These are phyloP conservation scores for Elgonia sp. DNA, from an alignment of 2,888 invertebrate genomes.

Conservation along the genomic window DNA sequence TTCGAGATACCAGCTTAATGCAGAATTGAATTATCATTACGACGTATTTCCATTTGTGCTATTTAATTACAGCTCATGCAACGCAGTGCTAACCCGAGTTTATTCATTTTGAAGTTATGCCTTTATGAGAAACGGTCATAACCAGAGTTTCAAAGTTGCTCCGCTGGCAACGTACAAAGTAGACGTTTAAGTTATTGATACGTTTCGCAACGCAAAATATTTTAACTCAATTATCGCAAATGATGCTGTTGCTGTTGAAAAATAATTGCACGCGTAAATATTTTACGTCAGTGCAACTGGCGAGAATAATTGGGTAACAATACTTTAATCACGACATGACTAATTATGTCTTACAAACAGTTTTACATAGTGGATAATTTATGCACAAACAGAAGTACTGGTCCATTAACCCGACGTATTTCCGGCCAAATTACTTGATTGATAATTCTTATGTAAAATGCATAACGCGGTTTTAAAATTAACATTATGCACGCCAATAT, in stretches of 20 bases:
- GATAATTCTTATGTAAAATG: too few relatives aligned
- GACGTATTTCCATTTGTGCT: conserved; percentile 34
- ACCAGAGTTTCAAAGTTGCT: conserved; percentile 34
- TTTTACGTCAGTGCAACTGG: too few relatives aligned
- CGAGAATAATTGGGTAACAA: too few relatives aligned
- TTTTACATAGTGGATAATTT: too few relatives aligned
- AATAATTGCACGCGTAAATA: too few relatives aligned
- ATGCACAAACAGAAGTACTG: too few relatives aligned
- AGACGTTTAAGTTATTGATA: conserved; percentile 32
- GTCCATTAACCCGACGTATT: too few relatives aligned
- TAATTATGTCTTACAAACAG: too few relatives aligned
- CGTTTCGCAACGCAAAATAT: neutral
- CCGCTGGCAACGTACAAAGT: conserved; percentile 15
- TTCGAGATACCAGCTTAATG: conserved; percentile 32
- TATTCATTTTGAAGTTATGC: conserved; percentile 46
- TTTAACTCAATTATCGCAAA: neutral
- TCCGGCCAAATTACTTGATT: too few relatives aligned
- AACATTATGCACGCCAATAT: too few relatives aligned
- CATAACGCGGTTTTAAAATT: too few relatives aligned
- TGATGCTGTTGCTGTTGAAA: neutral
- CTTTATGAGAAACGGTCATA: conserved; percentile 48
- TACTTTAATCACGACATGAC: too few relatives aligned
- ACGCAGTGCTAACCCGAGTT: conserved; percentile 18
- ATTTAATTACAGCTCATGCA: conserved; percentile 46
- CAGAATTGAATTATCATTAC: conserved; percentile 47